Percentiles rank a stretch among this genome's conserved stretches.
phyloP scores from a whole-genome alignment of 2,888 invertebrate species.

The Drosophila peninsularis region DNA sequence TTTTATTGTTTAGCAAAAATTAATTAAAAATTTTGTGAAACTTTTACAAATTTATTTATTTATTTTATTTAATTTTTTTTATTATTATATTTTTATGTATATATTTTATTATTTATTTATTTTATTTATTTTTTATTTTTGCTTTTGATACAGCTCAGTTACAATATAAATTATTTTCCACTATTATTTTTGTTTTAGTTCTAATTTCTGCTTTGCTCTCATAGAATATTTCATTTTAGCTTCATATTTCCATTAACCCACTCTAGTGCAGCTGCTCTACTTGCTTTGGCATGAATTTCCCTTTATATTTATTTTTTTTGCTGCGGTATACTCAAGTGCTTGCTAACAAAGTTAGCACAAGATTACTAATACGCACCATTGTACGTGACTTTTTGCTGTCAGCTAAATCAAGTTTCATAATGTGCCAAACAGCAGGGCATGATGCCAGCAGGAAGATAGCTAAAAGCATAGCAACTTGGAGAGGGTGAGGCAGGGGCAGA shows the following conservation, averaged over 20 bases:
- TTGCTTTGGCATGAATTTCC: slow-evolving; percentile 9
- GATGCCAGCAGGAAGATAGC: slow-evolving; percentile 2
- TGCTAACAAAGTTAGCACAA: slow-evolving; percentile 71
- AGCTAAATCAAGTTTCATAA: slow-evolving; percentile 78
- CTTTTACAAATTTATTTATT: no score
- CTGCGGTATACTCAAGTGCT: slow-evolving; percentile 64
- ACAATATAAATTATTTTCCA: no score
- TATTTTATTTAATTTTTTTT: no score
- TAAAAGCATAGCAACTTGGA: not conserved
- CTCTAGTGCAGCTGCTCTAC: slow-evolving; percentile 29
- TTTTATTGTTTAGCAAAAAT: no score
- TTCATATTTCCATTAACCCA: slow-evolving; percentile 47
- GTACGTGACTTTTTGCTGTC: slow-evolving; percentile 78
- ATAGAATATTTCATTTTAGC: no score
- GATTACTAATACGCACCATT: slow-evolving; percentile 76
- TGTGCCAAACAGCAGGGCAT: slow-evolving; percentile 45
- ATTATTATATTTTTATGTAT: no score
- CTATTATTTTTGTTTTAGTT: no score
- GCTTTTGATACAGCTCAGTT: no score
- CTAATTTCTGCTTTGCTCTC: no score
- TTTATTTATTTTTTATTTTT: no score
- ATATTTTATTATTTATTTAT: no score
- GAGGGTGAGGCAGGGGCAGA: not conserved
- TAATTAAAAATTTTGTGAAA: not conserved
- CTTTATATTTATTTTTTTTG: slow-evolving; percentile 6